phyloP scores from a whole-genome alignment of 2,113 vertebrate genomes.

The Lonchura striata region DNA sequence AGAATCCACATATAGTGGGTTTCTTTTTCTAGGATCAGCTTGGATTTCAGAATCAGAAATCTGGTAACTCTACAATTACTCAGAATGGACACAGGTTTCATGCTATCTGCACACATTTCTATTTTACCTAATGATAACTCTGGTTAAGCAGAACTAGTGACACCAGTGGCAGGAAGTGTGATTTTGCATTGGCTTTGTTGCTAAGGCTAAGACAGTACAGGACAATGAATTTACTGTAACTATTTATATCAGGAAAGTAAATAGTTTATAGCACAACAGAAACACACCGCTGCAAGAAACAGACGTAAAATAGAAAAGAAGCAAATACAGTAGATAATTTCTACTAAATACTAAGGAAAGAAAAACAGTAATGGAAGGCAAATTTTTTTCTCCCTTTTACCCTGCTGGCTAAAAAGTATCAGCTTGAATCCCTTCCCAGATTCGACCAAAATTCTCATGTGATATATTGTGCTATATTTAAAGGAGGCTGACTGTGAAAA shows the following conservation, averaged over 20 bases:
- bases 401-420: background rate
- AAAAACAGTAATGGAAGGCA: background rate
- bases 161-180: background rate
- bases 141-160: background rate
- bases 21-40: background rate
- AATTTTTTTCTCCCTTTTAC: background rate
- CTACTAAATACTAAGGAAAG: background rate
- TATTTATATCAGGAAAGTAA: background rate
- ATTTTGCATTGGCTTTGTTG: background rate
- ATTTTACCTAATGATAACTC: background rate
- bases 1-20: background rate
- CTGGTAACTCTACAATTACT: background rate
- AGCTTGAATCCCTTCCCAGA: background rate
- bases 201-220: background rate
- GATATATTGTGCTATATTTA: background rate
- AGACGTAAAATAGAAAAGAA: background rate
- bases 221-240: background rate
- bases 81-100: background rate
- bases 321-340: background rate
- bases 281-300: background rate
- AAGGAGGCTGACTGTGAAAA: background rate
- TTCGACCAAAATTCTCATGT: background rate
- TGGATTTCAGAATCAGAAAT: background rate
- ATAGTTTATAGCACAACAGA: background rate
- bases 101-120: background rate